Percentiles rank a stretch among this genome's conserved stretches.
Conservation (phyloP, 2,797 vertebrate genomes). For the Pangasius mekongensis region DNA sequence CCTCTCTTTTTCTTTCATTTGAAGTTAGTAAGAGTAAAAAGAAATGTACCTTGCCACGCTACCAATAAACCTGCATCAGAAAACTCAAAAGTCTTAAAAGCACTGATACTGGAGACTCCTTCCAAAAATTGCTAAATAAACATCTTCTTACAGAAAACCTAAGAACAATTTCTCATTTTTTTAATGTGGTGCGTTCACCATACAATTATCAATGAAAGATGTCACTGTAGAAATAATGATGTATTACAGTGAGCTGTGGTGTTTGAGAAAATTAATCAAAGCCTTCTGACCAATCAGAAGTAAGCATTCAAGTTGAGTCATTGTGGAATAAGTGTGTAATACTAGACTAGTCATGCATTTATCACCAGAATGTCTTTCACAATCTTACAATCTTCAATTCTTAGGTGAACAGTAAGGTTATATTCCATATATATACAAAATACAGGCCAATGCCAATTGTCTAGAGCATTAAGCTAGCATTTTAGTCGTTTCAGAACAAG, state of each 20-base stretch:
- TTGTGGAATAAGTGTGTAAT: not conserved
- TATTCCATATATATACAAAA: constrained; percentile 16
- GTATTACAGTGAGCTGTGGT: not conserved
- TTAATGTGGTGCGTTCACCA: too few species aligned
- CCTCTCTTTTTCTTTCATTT: not conserved
- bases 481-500: constrained; percentile 18
- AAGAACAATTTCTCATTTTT: not conserved
- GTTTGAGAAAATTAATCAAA: not conserved
- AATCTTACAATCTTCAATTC: not conserved
- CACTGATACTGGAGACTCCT: not conserved
- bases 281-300: not conserved
- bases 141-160: not conserved
- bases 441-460: not conserved
- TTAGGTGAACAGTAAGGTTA: not conserved
- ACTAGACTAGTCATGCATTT: not conserved
- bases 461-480: constrained; percentile 7
- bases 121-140: not conserved
- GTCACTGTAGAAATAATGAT: not conserved
- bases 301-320: not conserved
- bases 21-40: not conserved
- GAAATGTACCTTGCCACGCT: not conserved
- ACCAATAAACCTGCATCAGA: not conserved
- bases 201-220: not conserved
- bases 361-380: not conserved
- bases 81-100: not conserved